These are phyloP conservation scores for Lapara coniferarum DNA, from an alignment of 2,888 invertebrate genomes.

Conservation along the genomic window DNA sequence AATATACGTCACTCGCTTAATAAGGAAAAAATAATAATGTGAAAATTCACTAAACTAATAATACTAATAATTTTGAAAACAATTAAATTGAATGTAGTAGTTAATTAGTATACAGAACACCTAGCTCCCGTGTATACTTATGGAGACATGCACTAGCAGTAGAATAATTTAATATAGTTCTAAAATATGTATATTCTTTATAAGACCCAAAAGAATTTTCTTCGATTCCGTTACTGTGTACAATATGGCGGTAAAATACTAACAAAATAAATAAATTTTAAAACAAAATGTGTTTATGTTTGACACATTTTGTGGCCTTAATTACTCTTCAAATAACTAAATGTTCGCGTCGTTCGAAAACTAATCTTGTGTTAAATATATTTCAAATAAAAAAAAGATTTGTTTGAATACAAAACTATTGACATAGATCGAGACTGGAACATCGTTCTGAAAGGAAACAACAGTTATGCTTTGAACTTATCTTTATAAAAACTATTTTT, in stretches of 20 bases:
- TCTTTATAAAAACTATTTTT: not conserved
- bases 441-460: not conserved
- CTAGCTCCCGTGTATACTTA: not conserved
- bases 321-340: constrained; percentile 14
- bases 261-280: not conserved
- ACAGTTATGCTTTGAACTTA: not conserved
- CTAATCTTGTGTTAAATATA: not conserved
- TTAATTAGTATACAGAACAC: too few relatives aligned
- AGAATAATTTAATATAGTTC: too few relatives aligned
- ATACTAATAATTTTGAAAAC: too few relatives aligned
- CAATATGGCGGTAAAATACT: not conserved
- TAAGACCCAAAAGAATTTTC: not conserved
- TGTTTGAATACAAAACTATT: constrained; percentile 5
- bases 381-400: constrained; percentile 4
- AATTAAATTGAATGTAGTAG: too few relatives aligned
- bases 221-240: not conserved
- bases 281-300: not conserved
- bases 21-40: too few relatives aligned
- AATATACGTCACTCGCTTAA: not conserved
- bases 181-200: too few relatives aligned
- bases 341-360: constrained; percentile 2
- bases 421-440: not conserved
- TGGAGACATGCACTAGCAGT: too few relatives aligned
- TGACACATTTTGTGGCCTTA: constrained; percentile 13
- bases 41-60: too few relatives aligned